Evolutionary conservation across 1,140 invertebrate genomes (phyloP).

Genomic region (Thaumetopoea pityocampa): DNA sequence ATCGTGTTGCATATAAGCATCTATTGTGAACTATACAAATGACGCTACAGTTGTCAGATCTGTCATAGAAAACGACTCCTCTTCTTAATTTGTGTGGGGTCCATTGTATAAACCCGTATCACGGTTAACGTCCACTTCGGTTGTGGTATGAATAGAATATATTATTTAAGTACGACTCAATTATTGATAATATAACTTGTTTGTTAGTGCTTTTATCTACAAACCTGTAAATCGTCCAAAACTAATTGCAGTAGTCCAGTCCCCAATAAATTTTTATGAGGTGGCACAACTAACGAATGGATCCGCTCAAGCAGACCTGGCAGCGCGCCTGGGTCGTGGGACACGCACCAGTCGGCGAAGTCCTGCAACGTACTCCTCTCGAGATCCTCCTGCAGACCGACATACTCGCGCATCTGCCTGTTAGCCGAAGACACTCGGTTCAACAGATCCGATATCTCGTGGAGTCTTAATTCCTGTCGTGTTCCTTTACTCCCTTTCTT

Average conservation of each 20-base stretch:
- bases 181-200: not conserved
- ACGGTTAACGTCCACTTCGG: not conserved
- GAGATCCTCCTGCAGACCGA: slow-evolving; percentile 65
- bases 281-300: slow-evolving; percentile 77
- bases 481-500: slow-evolving; percentile 62
- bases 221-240: slow-evolving; percentile 73
- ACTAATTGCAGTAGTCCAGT: slow-evolving; percentile 70
- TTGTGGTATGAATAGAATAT: slow-evolving; percentile 1
- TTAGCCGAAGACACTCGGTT: slow-evolving; percentile 77
- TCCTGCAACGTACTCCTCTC: slow-evolving; percentile 81
- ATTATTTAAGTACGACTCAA: not conserved
- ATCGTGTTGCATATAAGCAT: too few species aligned
- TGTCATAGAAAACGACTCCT: slow-evolving; percentile 12
- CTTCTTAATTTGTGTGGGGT: slow-evolving; percentile 4
- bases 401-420: slow-evolving; percentile 76
- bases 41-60: slow-evolving; percentile 5
- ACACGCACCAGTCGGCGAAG: slow-evolving; percentile 81
- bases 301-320: slow-evolving; percentile 81
- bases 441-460: slow-evolving; percentile 77
- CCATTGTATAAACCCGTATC: slow-evolving; percentile 10
- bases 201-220: slow-evolving; percentile 9
- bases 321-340: slow-evolving; percentile 78
- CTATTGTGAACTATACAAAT: too few species aligned
- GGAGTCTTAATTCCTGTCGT: slow-evolving; percentile 75
- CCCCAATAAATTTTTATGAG: slow-evolving; percentile 50